These are phyloP conservation scores for Aptenodytes patagonicus DNA, from an alignment of 2,113 vertebrate species.

Conservation along the genomic window DNA sequence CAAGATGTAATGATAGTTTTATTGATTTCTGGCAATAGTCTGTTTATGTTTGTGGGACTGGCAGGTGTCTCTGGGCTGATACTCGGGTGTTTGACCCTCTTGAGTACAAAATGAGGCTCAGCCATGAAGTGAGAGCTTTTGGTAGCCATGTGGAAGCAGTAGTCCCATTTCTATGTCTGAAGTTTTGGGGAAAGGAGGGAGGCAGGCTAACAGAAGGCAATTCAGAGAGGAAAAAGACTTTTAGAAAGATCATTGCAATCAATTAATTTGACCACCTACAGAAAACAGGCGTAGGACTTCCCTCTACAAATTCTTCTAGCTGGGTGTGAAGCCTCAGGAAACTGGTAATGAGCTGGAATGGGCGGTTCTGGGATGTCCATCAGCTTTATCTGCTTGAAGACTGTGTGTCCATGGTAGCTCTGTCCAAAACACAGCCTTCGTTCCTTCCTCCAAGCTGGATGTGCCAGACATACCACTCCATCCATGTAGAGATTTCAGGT, in stretches of 20 bases:
- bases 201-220: not conserved
- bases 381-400: not conserved
- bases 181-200: not conserved
- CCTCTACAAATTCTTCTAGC: not conserved
- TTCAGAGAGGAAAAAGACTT: not conserved
- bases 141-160: not conserved
- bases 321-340: not conserved
- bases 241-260: not conserved
- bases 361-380: not conserved
- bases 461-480: not conserved
- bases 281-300: not conserved
- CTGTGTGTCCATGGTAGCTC: not conserved
- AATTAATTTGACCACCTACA: not conserved
- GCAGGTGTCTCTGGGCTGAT: not conserved
- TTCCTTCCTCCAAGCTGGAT: not conserved
- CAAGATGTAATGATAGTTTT: not conserved
- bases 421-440: not conserved
- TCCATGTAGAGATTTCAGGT: not conserved
- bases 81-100: not conserved
- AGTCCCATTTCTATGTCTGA: not conserved
- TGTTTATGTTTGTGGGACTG: not conserved
- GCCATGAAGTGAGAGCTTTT: not conserved
- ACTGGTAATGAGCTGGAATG: not conserved
- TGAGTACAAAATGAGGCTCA: not conserved
- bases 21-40: not conserved